These are phyloP conservation scores for Clistopyga incitator DNA, from an alignment of 2,888 invertebrate genomes.

Conservation along the genomic window DNA sequence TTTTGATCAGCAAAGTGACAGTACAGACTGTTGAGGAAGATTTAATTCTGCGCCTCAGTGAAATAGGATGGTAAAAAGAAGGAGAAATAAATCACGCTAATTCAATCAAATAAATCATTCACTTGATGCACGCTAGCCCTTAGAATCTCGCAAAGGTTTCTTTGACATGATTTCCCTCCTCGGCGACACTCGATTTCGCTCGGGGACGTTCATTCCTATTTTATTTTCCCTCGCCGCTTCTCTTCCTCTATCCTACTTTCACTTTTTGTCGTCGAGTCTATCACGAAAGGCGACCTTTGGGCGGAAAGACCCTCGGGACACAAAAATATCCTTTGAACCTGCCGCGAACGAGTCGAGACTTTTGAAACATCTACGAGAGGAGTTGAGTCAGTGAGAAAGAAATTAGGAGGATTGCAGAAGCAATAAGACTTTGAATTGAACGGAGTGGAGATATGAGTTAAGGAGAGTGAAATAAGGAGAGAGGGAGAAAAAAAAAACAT, in stretches of 20 bases:
- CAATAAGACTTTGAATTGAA: constrained; percentile 24
- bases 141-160: constrained; percentile 63
- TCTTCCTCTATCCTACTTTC: constrained; percentile 1
- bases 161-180: constrained; percentile 60
- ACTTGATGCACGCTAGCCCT: constrained; percentile 45
- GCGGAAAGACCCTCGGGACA: constrained; percentile 44
- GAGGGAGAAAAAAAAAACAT: too few relatives aligned
- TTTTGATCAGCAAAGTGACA: constrained; percentile 21
- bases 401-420: constrained; percentile 11
- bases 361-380: constrained; percentile 47
- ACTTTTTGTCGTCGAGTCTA: constrained; percentile 32
- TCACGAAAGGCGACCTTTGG: constrained; percentile 38
- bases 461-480: constrained; percentile 10
- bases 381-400: constrained; percentile 37
- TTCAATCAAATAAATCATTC: constrained; percentile 63
- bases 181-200: constrained; percentile 61
- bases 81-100: constrained; percentile 49
- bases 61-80: constrained; percentile 12
- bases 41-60: constrained; percentile 28
- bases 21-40: constrained; percentile 20
- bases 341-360: constrained; percentile 53
- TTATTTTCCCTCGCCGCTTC: constrained; percentile 19
- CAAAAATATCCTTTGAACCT: constrained; percentile 57
- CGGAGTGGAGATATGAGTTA: constrained; percentile 10
- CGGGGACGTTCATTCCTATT: constrained; percentile 37